These are phyloP conservation scores for Lymantria monacha DNA, from an alignment of 2,888 invertebrate genomes.

Conservation along the genomic window DNA sequence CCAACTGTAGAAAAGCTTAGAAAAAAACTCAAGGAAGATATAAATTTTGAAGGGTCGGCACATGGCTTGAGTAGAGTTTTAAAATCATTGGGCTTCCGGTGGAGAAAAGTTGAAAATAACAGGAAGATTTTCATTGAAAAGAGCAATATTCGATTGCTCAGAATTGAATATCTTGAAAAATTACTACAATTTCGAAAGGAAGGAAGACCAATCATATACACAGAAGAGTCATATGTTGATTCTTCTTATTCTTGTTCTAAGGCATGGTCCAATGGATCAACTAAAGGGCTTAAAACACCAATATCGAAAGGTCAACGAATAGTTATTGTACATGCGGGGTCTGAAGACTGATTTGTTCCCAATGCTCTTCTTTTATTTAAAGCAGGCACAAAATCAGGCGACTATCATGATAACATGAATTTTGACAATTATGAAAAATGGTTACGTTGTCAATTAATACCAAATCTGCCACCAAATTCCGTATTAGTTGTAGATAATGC, in stretches of 20 bases:
- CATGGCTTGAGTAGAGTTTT: neutral
- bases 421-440: neutral
- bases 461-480: neutral
- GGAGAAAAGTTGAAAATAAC: neutral
- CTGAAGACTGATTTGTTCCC: neutral
- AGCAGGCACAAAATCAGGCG: constrained; percentile 1
- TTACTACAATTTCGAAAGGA: neutral
- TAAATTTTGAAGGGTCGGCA: constrained; percentile 1
- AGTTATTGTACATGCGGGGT: neutral
- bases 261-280: neutral
- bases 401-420: constrained; percentile 1
- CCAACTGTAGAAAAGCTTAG: neutral
- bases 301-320: neutral
- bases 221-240: neutral
- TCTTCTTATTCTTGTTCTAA: neutral
- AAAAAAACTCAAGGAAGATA: neutral
- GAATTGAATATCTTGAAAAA: neutral
- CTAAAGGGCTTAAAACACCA: neutral
- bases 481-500: neutral
- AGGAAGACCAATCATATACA: neutral
- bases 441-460: neutral
- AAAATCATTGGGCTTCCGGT: constrained; percentile 1
- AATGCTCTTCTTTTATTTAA: neutral
- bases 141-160: no score
- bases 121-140: neutral